These are phyloP conservation scores for Syritta pipiens DNA, from an alignment of 2,888 invertebrate species.

Conservation along the genomic window DNA sequence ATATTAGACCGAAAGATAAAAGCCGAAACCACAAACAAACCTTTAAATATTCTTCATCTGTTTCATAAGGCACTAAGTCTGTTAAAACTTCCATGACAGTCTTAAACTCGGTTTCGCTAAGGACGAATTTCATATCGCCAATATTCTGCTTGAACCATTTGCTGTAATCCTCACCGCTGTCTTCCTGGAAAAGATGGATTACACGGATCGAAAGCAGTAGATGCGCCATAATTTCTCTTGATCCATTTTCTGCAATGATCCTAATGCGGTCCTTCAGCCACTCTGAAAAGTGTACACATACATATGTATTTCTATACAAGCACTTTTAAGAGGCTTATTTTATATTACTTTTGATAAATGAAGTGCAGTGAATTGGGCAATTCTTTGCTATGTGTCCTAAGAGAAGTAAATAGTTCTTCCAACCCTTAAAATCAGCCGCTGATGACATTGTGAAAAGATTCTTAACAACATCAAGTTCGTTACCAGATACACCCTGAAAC, in stretches of 20 bases:
- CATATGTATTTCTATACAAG: too few relatives aligned
- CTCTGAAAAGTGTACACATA: too few relatives aligned
- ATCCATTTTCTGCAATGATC: conserved; percentile 71
- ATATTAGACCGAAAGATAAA: not conserved
- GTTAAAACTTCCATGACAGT: conserved; percentile 72
- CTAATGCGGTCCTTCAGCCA: conserved; percentile 74
- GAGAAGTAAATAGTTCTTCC: conserved; percentile 76
- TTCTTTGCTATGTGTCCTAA: conserved; percentile 71
- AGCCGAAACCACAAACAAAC: conserved; percentile 62
- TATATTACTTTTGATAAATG: conserved; percentile 30
- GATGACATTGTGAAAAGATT: conserved; percentile 73
- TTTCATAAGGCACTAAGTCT: conserved; percentile 74
- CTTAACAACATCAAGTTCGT: conserved; percentile 71
- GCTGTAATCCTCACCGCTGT: conserved; percentile 73
- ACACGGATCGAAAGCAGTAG: conserved; percentile 75
- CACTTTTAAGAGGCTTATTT: not conserved
- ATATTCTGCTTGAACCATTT: conserved; percentile 77
- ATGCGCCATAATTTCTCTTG: conserved; percentile 72
- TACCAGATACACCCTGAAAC: conserved; percentile 69
- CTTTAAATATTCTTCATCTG: conserved; percentile 74
- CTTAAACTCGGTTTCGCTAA: conserved; percentile 74
- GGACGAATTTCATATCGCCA: conserved; percentile 76
- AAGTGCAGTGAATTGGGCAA: conserved; percentile 5
- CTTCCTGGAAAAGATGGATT: conserved; percentile 48
- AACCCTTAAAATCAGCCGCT: conserved; percentile 72